phyloP scores from a whole-genome alignment of 2,797 vertebrate genomes.

The Macropodus opercularis region DNA sequence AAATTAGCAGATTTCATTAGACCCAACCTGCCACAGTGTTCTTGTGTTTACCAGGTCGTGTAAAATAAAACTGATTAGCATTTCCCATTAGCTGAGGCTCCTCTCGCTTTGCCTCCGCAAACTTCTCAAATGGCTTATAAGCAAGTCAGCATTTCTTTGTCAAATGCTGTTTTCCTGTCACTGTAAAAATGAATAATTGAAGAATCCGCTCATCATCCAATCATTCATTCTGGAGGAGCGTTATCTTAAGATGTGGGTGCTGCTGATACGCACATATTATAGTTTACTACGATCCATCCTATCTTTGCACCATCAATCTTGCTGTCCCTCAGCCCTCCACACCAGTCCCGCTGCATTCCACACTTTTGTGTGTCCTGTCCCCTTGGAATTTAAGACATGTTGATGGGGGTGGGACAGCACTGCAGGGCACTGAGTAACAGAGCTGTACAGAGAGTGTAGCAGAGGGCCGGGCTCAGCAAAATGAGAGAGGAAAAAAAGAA shows the following conservation, averaged over 20 bases:
- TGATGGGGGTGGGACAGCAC: constrained; percentile 26
- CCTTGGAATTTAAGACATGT: constrained; percentile 68
- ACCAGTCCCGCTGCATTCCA: constrained; percentile 67
- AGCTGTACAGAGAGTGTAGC: constrained; percentile 22
- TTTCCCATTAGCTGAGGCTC: constrained; percentile 3
- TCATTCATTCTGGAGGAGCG: background rate
- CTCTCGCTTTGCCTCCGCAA: background rate
- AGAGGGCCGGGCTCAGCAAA: constrained; percentile 27
- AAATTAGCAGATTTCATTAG: constrained; percentile 15
- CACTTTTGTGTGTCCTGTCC: constrained; percentile 61
- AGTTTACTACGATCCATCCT: constrained; percentile 15
- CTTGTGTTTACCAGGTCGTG: constrained; percentile 6
- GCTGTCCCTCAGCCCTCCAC: constrained; percentile 24
- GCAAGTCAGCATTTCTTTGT: constrained; percentile 13
- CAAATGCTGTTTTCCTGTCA: background rate
- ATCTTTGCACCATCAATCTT: constrained; percentile 30
- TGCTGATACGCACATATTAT: constrained; percentile 3
- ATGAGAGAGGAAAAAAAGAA: constrained; percentile 40
- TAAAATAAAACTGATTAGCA: constrained; percentile 22
- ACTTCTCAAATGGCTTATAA: background rate
- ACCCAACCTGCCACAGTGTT: background rate
- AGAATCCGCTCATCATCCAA: background rate
- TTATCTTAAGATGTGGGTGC: constrained; percentile 5
- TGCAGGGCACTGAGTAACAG: constrained; percentile 47
- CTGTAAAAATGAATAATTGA: background rate